These are phyloP conservation scores for Apogon talboti DNA, from an alignment of 2,797 vertebrate genomes.

Conservation along the genomic window DNA sequence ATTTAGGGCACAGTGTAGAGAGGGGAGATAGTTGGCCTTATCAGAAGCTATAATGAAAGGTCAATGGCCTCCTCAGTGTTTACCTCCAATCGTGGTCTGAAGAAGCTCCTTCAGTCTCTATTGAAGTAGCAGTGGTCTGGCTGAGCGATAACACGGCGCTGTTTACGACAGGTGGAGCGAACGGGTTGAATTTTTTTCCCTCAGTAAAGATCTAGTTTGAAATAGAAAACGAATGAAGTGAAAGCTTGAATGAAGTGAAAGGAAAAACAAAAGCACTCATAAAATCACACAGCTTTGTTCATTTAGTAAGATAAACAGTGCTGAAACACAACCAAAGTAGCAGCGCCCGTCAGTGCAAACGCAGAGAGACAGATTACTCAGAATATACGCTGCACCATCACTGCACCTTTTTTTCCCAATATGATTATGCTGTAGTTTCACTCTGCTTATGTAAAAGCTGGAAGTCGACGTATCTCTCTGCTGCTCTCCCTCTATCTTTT, in stretches of 20 bases:
- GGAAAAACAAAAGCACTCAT: neutral
- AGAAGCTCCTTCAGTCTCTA: constrained; percentile 72
- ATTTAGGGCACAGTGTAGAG: constrained; percentile 78
- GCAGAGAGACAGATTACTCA: constrained; percentile 16
- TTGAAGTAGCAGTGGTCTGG: constrained; percentile 62
- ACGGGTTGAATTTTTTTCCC: constrained; percentile 4
- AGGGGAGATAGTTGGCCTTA: constrained; percentile 82
- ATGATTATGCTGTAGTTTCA: constrained; percentile 22
- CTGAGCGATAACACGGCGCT: constrained; percentile 47
- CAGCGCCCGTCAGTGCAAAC: constrained; percentile 11
- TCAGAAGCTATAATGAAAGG: constrained; percentile 84
- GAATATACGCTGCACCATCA: constrained; percentile 9
- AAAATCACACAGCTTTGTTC: neutral
- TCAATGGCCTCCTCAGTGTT: constrained; percentile 82
- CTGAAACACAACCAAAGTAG: neutral
- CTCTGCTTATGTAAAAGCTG: constrained; percentile 50
- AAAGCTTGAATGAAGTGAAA: neutral
- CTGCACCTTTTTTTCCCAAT: constrained; percentile 23
- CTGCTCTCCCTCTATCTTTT: constrained; percentile 42
- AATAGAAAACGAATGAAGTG: neutral
- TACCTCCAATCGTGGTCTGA: constrained; percentile 80
- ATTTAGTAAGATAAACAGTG: neutral
- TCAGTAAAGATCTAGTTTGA: constrained; percentile 1
- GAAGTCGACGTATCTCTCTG: constrained; percentile 39
- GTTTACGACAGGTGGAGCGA: constrained; percentile 45